phyloP scores from a whole-genome alignment of 2,797 vertebrate species.

The Pseudochirops corinnae region DNA sequence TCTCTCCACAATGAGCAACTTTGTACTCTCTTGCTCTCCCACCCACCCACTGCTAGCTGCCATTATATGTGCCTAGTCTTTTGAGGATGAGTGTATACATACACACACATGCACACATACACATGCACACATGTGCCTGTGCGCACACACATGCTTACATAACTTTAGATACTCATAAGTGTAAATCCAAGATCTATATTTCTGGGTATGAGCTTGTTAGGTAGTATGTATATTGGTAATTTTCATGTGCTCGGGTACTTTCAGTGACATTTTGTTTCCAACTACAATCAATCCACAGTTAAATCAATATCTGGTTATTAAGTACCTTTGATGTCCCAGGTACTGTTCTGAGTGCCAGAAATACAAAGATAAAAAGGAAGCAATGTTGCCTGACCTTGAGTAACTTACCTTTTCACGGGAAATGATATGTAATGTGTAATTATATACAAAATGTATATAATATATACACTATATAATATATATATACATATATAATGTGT shows the following conservation, averaged over 20 bases:
- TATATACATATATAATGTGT: background rate
- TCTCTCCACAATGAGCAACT: background rate
- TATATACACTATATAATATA: too few relatives aligned
- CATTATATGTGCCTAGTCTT: background rate
- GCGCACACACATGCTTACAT: background rate
- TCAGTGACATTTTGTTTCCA: background rate
- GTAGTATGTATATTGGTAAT: slow-evolving; percentile 5
- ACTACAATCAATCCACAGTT: background rate
- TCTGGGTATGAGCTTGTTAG: slow-evolving; percentile 10
- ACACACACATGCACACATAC: background rate
- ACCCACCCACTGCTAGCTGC: background rate
- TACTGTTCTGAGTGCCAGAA: background rate
- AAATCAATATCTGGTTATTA: background rate
- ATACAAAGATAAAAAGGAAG: background rate
- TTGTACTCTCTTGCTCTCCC: background rate
- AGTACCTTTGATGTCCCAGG: background rate
- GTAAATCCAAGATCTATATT: background rate
- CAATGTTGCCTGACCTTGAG: background rate
- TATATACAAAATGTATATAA: background rate
- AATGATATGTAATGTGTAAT: background rate
- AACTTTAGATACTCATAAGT: background rate
- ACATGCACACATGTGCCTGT: background rate
- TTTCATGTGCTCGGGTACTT: slow-evolving; percentile 35
- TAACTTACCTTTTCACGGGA: background rate
- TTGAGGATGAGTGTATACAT: background rate